These are phyloP conservation scores for Drosophila meridiana DNA, from an alignment of 2,888 invertebrate species.

Conservation along the genomic window DNA sequence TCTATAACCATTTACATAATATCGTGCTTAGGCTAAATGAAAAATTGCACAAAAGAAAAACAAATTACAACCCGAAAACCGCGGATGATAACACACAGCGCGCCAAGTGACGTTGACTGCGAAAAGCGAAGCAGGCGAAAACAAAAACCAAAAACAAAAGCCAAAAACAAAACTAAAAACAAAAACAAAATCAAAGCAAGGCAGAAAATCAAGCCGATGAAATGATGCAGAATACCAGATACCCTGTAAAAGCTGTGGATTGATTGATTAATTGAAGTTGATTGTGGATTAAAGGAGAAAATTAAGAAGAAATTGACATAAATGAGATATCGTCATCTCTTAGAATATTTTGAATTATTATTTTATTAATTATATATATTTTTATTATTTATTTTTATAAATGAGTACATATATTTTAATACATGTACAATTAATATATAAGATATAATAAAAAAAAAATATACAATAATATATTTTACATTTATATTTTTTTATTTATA, in stretches of 20 bases:
- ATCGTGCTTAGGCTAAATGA: slow-evolving; percentile 27
- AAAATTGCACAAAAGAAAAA: slow-evolving; percentile 21
- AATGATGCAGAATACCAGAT: slow-evolving; percentile 2
- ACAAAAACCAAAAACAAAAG: slow-evolving; percentile 28
- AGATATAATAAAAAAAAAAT: no score
- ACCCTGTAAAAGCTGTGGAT: slow-evolving; percentile 11
- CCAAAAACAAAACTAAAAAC: slow-evolving; percentile 5
- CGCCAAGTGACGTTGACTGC: slow-evolving; percentile 12
- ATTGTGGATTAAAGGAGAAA: not conserved
- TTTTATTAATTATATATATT: no score
- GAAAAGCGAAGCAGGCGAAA: slow-evolving; percentile 8
- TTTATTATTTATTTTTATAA: no score
- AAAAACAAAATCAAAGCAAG: slow-evolving; percentile 32
- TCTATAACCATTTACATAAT: slow-evolving; percentile 55
- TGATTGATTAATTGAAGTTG: not conserved
- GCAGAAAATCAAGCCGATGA: slow-evolving; percentile 1
- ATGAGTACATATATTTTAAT: no score
- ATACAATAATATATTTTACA: no score
- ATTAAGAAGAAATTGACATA: not conserved
- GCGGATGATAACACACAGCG: slow-evolving; percentile 26
- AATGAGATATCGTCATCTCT: no score
- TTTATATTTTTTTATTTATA: no score
- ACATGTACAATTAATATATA: no score
- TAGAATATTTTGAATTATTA: no score
- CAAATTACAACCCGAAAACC: slow-evolving; percentile 22